Evolutionary conservation across 2,888 invertebrate species (phyloP).

Genomic region (Macaria notata): DNA sequence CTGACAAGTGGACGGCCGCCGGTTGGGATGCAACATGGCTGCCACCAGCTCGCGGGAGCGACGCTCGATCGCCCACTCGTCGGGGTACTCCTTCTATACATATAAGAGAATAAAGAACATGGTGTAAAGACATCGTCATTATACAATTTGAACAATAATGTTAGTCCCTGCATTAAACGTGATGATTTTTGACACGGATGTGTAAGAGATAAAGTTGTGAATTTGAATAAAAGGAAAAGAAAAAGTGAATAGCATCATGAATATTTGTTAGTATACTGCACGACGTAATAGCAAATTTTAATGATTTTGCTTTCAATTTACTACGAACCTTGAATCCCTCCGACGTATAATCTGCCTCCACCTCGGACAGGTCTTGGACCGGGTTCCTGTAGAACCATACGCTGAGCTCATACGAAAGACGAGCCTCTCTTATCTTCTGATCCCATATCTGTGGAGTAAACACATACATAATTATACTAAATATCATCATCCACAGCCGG

Average conservation of each 20-base stretch:
- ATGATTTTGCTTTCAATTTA: too few relatives aligned
- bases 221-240: too few relatives aligned
- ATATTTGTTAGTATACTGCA: too few relatives aligned
- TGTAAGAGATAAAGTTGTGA: too few relatives aligned
- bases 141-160: too few relatives aligned
- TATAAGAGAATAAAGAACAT: too few relatives aligned
- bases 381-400: slow-evolving; percentile 56
- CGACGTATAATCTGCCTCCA: slow-evolving; percentile 52
- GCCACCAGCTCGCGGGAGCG: slow-evolving; percentile 64
- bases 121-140: too few relatives aligned
- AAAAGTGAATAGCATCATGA: too few relatives aligned
- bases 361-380: slow-evolving; percentile 48
- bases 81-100: slow-evolving; percentile 36
- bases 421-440: slow-evolving; percentile 88
- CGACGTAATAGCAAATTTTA: too few relatives aligned
- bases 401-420: slow-evolving; percentile 81
- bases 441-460: slow-evolving; percentile 83
- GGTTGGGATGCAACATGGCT: slow-evolving; percentile 56
- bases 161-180: too few relatives aligned
- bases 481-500: too few relatives aligned
- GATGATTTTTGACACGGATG: too few relatives aligned
- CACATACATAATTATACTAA: neutral
- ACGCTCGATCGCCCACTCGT: slow-evolving; percentile 53
- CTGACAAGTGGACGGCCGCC: slow-evolving; percentile 48
- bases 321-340: slow-evolving; percentile 38